Evolutionary conservation across 1,140 invertebrate species (phyloP), one percentile per base, ranked within the genome.

Genomic region (Formica exsecta): DNA sequence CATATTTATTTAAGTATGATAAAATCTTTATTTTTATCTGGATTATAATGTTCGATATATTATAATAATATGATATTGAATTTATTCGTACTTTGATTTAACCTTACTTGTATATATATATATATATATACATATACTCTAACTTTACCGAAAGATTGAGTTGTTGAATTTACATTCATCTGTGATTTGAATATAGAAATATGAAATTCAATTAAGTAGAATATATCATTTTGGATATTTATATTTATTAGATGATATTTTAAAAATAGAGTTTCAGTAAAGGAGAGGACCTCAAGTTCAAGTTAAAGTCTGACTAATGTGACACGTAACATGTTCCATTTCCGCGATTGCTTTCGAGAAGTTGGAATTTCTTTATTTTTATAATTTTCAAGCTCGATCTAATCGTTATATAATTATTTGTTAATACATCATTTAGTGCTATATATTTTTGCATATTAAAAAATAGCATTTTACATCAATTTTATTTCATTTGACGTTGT

Each of bases 41-140:
- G 4, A 13, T 54, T 32, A n/a, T 16, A 9, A 3, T 25, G 6
- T 22, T 48, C 13, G 13, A 36, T 41, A 19, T n/a, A 36, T 19
- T n/a, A 36, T 19, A n/a, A 9, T 54, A 36, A 54, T 73, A 11
- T 22, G 16, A 16, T 51, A 16, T n/a, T 25, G 3, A 16, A 71
- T 71, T 71, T 70, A 70, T 70, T 4, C 25, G 19, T 51, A 70
- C 3, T 48, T 3, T 51, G 3, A 51, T 70, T 71, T 32, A 71
- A 48, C 13, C 44, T 44, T 44, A 0, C 1, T 9, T 44, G 9
- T 44, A 11, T 44, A 8, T 44, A 41, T 41, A 8, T 41, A 66
- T 32, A 32, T 32, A 32, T 32, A 32, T 32, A 32, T 32, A 32
- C 1, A 32, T 32, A 32, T 32, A 32, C 25, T 29, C 25, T 29